Evolutionary conservation across 2,113 vertebrate species (phyloP), one percentile per base, ranked within the genome.

Genomic region (Tricholaema leucomelas): DNA sequence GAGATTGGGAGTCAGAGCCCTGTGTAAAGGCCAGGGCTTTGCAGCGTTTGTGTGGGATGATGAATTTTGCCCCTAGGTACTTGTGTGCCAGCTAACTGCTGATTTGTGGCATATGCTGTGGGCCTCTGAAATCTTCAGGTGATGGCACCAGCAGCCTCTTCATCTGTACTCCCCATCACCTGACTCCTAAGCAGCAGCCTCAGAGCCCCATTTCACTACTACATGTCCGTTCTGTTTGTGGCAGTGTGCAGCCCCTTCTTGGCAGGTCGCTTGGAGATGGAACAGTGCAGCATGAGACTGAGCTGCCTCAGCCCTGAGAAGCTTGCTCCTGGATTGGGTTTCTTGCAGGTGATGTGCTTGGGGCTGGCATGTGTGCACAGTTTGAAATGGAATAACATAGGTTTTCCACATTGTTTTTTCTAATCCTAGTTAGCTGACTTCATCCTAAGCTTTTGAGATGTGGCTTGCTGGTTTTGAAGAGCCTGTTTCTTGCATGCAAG

Each of bases 201-300:
- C 33, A 5, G 55, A 40, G 67, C 38, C 61, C 70, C 27, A 5
- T 13, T 0, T 40, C 2, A 2, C 33, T 42, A 48, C 55, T 42
- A 0, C 1, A 2, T 42, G 69, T 44, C 36, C 38, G 25, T 35
- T 35, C 38, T 15, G 35, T 58, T 21, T 8, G 13, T 1, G 9
- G 63, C 16, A 25, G n/a, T 2, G 1, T 6, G 55, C 58, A 11
- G 23, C n/a, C 20, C 59, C 18, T 31, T 16, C 31, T 12, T 35
- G 2, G 19, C 8, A 36, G 58, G n/a, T 52, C 1, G 2, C 18
- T 28, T 5, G 20, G 50, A 19, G 24, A n/a, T 28, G 36, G 18
- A n/a, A 24, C 52, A 5, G 35, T 6, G 31, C 56, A 10, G 2
- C 0, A 2, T 3, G 46, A 30, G 30, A 25, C 59, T 40, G 67